Conservation (phyloP, 2,888 invertebrate genomes). For the Polietes domitor region DNA sequence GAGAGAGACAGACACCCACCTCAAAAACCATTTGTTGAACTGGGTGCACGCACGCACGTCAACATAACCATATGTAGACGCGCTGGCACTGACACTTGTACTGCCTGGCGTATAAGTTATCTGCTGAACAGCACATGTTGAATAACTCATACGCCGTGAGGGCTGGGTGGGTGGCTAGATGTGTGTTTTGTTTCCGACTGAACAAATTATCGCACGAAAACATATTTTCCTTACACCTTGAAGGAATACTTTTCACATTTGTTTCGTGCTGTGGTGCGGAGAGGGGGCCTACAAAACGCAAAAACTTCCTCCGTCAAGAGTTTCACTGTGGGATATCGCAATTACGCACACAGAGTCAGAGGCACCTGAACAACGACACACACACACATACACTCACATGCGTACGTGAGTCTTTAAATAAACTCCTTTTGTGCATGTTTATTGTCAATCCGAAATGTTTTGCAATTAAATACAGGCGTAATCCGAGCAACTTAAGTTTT, state of each 20-base stretch:
- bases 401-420: neutral
- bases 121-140: neutral
- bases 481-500: constrained; percentile 39
- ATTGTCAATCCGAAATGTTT: constrained; percentile 51
- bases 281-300: neutral
- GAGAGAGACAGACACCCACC: no score
- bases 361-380: neutral
- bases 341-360: neutral
- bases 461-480: constrained; percentile 45
- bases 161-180: neutral
- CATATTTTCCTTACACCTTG: neutral
- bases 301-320: neutral
- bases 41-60: no score
- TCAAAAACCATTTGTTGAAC: constrained; percentile 3
- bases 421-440: constrained; percentile 17
- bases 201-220: neutral
- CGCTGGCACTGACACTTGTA: neutral
- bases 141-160: neutral
- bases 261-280: neutral
- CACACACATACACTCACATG: neutral
- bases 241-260: constrained; percentile 2
- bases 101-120: neutral
- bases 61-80: no score
- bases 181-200: neutral
- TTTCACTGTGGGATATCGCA: neutral